Percentiles rank a stretch among this genome's conserved stretches.
phyloP scores from a whole-genome alignment of 2,797 vertebrate species.

The Eupleurogrammus muticus region DNA sequence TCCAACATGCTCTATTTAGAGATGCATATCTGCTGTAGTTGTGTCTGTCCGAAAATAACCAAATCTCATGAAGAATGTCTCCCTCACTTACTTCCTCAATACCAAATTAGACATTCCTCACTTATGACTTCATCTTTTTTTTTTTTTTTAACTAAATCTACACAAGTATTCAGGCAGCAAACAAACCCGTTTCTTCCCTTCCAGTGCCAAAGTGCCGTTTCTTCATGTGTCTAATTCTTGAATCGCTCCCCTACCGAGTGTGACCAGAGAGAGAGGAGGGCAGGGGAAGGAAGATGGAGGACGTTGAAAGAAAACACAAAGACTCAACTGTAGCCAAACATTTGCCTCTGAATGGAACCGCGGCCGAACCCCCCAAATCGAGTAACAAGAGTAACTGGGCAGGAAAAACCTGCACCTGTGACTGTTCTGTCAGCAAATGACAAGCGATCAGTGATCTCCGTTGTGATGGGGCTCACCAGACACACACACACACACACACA shows the following conservation, averaged over 20 bases:
- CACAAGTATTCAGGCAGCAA: neutral
- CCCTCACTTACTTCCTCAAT: neutral
- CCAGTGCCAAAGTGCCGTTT: slow-evolving; percentile 22
- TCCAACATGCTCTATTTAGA: neutral
- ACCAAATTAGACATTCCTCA: neutral
- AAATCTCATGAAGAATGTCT: neutral
- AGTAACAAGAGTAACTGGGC: slow-evolving; percentile 35
- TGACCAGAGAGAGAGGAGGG: too few species aligned
- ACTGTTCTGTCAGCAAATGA: slow-evolving; percentile 69
- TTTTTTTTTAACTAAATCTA: too few species aligned
- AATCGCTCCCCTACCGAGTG: slow-evolving; percentile 27
- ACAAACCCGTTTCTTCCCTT: neutral
- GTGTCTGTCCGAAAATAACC: neutral
- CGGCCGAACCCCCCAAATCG: slow-evolving; percentile 33
- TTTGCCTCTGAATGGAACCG: slow-evolving; percentile 43
- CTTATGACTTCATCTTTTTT: slow-evolving; percentile 20
- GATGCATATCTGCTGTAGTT: neutral
- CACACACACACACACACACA: slow-evolving; percentile 11
- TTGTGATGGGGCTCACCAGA: slow-evolving; percentile 48
- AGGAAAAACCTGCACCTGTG: slow-evolving; percentile 71
- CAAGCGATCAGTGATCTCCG: slow-evolving; percentile 61
- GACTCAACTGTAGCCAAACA: slow-evolving; percentile 44
- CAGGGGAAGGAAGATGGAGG: neutral
- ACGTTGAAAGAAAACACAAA: slow-evolving; percentile 31
- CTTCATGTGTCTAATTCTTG: slow-evolving; percentile 30